Evolutionary conservation across 2,888 invertebrate genomes (phyloP), one percentile per base, ranked within the genome.

Genomic region (Phengaris alcon): DNA sequence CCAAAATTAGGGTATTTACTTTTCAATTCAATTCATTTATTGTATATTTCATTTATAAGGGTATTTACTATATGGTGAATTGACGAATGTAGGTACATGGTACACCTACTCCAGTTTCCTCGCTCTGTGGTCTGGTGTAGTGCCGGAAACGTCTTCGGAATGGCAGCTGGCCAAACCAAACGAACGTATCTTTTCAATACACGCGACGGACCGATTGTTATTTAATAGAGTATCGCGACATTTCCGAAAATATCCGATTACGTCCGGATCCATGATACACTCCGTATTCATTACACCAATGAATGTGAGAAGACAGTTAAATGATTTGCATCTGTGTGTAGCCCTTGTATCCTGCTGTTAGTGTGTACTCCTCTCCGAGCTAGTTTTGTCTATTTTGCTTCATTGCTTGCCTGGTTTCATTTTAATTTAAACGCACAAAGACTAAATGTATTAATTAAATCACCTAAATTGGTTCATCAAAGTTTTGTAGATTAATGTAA

Each of bases 81-180:
- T 44, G 64, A 64, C 35, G 35, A 44, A 64, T 9, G 3, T 22
- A 15, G 64, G 64, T 10, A 12, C 64, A 35, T 6, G 35, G 64
- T 35, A 64, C 64, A 64, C 64, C 35, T 64, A 64, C 35, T 64
- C 64, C 35, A 64, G 35, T 64, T 64, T 64, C 35, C 35, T 44
- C 35, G 74, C 59, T 52, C 64, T 52, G 51, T 64, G 74, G 68
- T 52, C 48, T 64, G 74, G 46, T 74, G 59, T 64, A 51, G 64
- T 88, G 86, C 85, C 88, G 90, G 89, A 90, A 90, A 88, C 85
- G 84, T 86, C 88, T 86, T 86, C 82, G 77, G 82, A 85, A 87
- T 91, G 91, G 90, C 91, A 88, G 81, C 79, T 81, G 86, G 91
- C 91, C 91, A 91, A 84, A 84, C 81, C 79, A 86, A 87, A 88